Conservation (phyloP, 2,797 vertebrate genomes). For the Labroides dimidiatus region DNA sequence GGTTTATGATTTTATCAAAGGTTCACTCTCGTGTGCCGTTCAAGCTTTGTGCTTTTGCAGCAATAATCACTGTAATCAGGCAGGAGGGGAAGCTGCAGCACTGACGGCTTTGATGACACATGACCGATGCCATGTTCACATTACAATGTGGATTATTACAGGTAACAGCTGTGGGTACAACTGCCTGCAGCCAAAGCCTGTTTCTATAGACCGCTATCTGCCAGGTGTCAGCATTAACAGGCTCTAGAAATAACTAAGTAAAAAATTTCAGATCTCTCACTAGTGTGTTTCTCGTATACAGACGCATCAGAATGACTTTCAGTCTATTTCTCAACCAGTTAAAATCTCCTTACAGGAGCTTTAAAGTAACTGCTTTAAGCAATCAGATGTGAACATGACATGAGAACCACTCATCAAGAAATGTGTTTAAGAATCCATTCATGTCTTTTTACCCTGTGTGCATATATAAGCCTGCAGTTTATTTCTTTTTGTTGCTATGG, state of each 20-base stretch:
- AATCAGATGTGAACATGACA: slow-evolving; percentile 31
- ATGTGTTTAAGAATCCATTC: slow-evolving; percentile 37
- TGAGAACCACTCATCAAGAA: slow-evolving; percentile 27
- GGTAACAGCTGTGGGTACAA: background rate
- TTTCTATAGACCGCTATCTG: no score
- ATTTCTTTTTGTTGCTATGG: slow-evolving; percentile 39
- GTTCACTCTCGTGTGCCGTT: slow-evolving; percentile 21
- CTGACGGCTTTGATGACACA: slow-evolving; percentile 13
- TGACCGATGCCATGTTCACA: slow-evolving; percentile 43
- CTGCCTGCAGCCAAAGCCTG: no score
- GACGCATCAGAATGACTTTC: no score
- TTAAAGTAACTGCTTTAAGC: no score
- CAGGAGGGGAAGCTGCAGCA: background rate
- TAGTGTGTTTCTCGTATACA: background rate
- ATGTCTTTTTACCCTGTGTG: background rate
- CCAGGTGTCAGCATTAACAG: no score
- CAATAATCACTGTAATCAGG: slow-evolving; percentile 5
- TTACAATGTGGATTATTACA: background rate
- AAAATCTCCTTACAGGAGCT: no score
- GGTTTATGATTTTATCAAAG: slow-evolving; percentile 24
- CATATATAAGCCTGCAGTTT: slow-evolving; percentile 18
- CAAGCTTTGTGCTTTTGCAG: background rate
- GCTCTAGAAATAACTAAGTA: no score
- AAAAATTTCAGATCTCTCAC: no score
- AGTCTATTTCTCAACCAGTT: no score